Percentiles rank a stretch among this genome's conserved stretches.
Evolutionary conservation across 2,797 vertebrate species (phyloP).

Genomic region (Acipenser ruthenus): DNA sequence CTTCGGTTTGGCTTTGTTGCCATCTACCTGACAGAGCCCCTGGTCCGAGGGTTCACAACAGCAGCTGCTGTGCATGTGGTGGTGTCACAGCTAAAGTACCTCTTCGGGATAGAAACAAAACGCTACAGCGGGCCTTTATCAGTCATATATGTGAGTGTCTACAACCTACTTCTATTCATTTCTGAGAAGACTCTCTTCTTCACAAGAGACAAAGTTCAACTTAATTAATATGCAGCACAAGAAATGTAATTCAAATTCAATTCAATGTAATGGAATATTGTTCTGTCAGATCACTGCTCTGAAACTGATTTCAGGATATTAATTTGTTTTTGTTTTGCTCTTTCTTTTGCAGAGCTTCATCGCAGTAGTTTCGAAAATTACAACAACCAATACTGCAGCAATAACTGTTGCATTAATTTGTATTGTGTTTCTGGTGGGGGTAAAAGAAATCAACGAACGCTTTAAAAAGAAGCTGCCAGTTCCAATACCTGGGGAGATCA

Average conservation of each 20-base stretch:
- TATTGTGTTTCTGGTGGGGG: conserved; percentile 61
- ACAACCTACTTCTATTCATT: too few relatives aligned
- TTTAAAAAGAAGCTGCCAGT: conserved; percentile 72
- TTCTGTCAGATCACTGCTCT: background rate
- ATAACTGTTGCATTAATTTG: conserved; percentile 71
- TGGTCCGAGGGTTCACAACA: conserved; percentile 75
- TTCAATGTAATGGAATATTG: background rate
- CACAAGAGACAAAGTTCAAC: background rate
- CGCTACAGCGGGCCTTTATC: conserved; percentile 66
- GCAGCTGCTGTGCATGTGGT: conserved; percentile 72
- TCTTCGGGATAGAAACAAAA: conserved; percentile 65
- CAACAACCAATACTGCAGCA: conserved; percentile 69
- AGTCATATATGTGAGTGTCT: conserved; percentile 65
- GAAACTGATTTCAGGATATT: background rate
- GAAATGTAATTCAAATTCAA: background rate
- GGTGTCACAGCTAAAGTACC: conserved; percentile 69
- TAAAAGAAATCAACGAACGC: conserved; percentile 72
- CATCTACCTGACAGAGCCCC: conserved; percentile 70
- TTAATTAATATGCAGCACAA: background rate
- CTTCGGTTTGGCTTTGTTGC: conserved; percentile 73
- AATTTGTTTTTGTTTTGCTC: conserved; percentile 4
- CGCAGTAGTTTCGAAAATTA: conserved; percentile 70
- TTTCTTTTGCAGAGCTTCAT: conserved; percentile 65
- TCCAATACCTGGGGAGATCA: conserved; percentile 75
- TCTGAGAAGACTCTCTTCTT: too few relatives aligned